A percentile compares a stretch with the other conserved stretches of the same genome.
These are phyloP conservation scores for Ifrita kowaldi DNA, from an alignment of 2,113 vertebrate genomes.

Conservation along the genomic window DNA sequence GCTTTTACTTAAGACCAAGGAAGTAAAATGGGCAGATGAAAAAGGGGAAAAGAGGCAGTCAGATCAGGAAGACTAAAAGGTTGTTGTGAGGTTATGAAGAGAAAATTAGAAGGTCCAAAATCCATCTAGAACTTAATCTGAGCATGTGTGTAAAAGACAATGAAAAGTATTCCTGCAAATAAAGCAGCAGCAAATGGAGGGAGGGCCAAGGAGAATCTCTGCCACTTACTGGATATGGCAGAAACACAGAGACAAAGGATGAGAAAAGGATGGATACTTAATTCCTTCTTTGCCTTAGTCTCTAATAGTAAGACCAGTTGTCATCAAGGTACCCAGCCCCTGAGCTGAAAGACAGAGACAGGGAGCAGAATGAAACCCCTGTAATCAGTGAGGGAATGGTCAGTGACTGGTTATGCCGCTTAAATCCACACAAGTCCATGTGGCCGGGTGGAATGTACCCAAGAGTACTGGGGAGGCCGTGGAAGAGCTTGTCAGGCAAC, in stretches of 20 bases:
- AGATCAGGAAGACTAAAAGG: not conserved
- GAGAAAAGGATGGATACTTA: not conserved
- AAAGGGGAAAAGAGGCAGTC: not conserved
- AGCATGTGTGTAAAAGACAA: not conserved
- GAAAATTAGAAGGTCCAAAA: not conserved
- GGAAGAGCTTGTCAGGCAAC: not conserved
- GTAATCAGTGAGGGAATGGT: not conserved
- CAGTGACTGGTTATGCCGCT: fast-evolving
- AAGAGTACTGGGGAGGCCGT: fast-evolving
- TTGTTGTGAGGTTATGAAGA: not conserved
- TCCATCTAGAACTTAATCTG: not conserved
- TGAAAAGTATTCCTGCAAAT: not conserved
- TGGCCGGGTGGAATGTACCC: not conserved
- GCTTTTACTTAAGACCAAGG: not conserved
- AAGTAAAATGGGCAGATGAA: not conserved
- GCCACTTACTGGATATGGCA: not conserved
- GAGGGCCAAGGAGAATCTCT: not conserved
- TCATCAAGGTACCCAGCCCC: too few relatives aligned
- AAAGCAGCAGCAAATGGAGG: not conserved
- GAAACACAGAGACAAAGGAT: not conserved
- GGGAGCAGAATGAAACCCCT: not conserved
- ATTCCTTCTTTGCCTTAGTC: not conserved
- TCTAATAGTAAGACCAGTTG: not conserved
- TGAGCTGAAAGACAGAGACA: not conserved
- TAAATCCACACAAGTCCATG: not conserved